Evolutionary conservation across 2,888 invertebrate genomes (phyloP), one percentile per base, ranked within the genome.

Genomic region (Cheilosia urbana): DNA sequence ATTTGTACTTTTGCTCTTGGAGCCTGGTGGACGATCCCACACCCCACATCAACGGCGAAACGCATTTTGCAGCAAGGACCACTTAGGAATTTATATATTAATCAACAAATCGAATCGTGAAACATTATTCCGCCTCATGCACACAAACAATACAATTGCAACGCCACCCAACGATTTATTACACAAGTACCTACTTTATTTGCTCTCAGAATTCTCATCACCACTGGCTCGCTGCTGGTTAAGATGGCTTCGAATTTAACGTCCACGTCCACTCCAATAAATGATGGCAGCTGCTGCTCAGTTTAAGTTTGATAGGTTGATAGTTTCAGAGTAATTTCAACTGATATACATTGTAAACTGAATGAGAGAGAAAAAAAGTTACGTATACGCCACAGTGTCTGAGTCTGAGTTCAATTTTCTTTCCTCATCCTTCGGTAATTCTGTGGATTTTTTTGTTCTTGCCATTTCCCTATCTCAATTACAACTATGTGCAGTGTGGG

Each of bases 341-440:
- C 51, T 63, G 60, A 68, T 66, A 58, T 72, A 58, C 57, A 49
- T 58, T 65, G 72, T 57, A 58, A 60, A 42, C 58, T 60, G 27
- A 4, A 9, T 27, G 6, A 17, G 27, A 42, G 17, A 24, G 13
- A 72, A 11, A 45, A 60, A 51, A 53, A 15, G 69, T 65, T 71
- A 65, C 72, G 58, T 66, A 85, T 58, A 75, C 73, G 69, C 69
- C 45, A 69, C 21, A 69, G 69, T 71, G 66, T 55, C 71, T 76
- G 24, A 66, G 66, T 55, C 71, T 76, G 24, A 66, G 65, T 65
- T 66, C 40, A 78, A 49, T 65, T 65, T 71, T 19, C 24, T 42
- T 40, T 34, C 34, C 4, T 5, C 53, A 34, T 55, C 42, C 60
- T 66, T 30, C 27, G 51, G 55, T 30, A 30, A 9, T 53, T 68